These are phyloP conservation scores for Spisula solida DNA, from an alignment of 2,888 invertebrate genomes.

Conservation along the genomic window DNA sequence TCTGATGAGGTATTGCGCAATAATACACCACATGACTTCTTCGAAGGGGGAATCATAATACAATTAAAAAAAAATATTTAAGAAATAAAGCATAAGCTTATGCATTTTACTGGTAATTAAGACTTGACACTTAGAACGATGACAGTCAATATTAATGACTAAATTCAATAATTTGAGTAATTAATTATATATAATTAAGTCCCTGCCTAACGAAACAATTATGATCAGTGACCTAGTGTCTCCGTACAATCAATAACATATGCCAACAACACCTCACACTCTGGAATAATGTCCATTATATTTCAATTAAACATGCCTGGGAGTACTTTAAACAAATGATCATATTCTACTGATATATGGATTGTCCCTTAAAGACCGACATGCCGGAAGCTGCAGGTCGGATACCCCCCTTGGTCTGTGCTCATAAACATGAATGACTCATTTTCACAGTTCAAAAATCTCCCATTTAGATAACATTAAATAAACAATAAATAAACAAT, in stretches of 20 bases:
- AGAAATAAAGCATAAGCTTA: no score
- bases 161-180: not conserved
- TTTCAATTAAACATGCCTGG: not conserved
- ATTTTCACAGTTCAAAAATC: slow-evolving; percentile 4
- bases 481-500: not conserved
- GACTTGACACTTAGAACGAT: not conserved
- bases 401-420: not conserved
- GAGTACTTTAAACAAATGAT: not conserved
- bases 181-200: not conserved
- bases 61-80: no score
- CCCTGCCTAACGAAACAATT: not conserved
- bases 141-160: not conserved
- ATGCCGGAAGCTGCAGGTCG: not conserved
- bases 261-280: slow-evolving; percentile 21
- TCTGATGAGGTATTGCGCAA: no score
- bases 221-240: not conserved
- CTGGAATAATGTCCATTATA: slow-evolving; percentile 15
- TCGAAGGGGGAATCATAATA: no score
- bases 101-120: no score
- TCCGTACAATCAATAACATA: not conserved
- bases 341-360: not conserved
- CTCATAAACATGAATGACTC: slow-evolving; percentile 24
- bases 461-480: slow-evolving; percentile 12
- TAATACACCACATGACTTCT: no score
- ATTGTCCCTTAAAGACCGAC: not conserved